phyloP scores from a whole-genome alignment of 2,888 invertebrate species.

The Empis livida region DNA sequence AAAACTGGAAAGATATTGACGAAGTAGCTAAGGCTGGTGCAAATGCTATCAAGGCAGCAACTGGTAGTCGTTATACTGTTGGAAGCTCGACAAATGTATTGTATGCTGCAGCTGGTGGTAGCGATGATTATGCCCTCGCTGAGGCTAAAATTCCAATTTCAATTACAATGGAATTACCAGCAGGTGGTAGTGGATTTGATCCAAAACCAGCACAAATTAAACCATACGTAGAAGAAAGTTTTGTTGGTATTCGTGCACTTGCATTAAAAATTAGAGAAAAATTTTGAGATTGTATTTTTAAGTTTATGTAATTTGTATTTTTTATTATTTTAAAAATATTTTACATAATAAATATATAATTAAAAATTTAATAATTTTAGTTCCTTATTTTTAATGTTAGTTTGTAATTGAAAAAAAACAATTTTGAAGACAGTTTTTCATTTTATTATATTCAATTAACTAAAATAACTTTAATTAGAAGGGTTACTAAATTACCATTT shows the following conservation, averaged over 20 bases:
- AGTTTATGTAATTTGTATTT: no score
- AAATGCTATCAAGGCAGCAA: constrained; percentile 26
- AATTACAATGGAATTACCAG: constrained; percentile 53
- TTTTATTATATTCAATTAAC: no score
- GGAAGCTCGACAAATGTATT: constrained; percentile 34
- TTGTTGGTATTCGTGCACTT: constrained; percentile 36
- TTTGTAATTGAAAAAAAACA: no score
- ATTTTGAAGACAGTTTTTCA: no score
- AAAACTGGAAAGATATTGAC: constrained; percentile 32
- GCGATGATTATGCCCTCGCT: constrained; percentile 51
- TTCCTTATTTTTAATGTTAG: no score
- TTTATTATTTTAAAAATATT: no score
- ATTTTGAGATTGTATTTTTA: constrained; percentile 10
- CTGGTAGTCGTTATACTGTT: constrained; percentile 33
- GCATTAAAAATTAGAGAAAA: constrained; percentile 22
- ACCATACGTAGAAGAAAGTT: constrained; percentile 45
- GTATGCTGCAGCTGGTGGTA: constrained; percentile 46
- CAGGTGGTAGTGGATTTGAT: constrained; percentile 44
- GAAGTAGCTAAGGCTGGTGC: constrained; percentile 31
- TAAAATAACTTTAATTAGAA: no score
- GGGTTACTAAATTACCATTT: no score
- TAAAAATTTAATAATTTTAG: no score
- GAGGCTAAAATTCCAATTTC: constrained; percentile 42
- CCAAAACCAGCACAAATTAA: constrained; percentile 42
- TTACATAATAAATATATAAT: no score